Evolutionary conservation across 2,113 vertebrate species (phyloP).

Genomic region (Notothenia rossii): DNA sequence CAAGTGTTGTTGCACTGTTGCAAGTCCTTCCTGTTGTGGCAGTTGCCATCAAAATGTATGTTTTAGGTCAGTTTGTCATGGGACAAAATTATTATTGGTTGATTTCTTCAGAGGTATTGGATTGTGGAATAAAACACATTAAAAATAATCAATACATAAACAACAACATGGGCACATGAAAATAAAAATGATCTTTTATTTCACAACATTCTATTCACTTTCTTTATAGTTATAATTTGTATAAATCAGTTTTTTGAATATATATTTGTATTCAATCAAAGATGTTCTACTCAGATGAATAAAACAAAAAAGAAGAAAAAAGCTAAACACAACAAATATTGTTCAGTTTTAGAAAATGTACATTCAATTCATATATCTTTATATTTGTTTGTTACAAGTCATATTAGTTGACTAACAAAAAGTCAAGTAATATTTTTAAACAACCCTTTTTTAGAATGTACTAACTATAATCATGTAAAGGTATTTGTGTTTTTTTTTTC

Average conservation of each 20-base stretch:
- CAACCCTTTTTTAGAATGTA: neutral
- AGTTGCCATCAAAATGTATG: neutral
- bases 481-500: neutral
- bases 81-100: neutral
- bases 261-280: neutral
- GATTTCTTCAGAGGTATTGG: neutral
- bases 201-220: neutral
- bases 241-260: neutral
- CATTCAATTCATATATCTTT: neutral
- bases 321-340: neutral
- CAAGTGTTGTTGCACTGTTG: neutral
- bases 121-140: neutral
- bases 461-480: neutral
- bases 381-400: neutral
- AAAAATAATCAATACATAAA: neutral
- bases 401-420: neutral
- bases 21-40: neutral
- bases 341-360: neutral
- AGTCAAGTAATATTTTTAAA: neutral
- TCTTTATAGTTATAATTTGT: neutral
- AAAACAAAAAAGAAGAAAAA: neutral
- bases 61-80: neutral
- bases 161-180: neutral
- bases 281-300: neutral
- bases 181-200: neutral